These are phyloP conservation scores for Hydrophis major DNA, from an alignment of 2,797 vertebrate genomes.

Conservation along the genomic window DNA sequence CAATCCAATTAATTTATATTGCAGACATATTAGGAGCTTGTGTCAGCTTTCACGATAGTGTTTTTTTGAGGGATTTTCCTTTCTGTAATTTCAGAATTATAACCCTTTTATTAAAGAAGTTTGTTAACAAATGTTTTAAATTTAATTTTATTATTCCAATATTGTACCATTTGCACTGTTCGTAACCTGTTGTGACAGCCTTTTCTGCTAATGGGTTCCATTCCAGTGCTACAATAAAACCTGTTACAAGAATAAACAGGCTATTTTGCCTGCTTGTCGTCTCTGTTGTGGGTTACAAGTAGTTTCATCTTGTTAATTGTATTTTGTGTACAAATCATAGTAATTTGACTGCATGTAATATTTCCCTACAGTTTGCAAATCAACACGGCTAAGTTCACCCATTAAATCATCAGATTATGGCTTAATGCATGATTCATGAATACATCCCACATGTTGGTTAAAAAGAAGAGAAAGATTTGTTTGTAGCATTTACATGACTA, in stretches of 20 bases:
- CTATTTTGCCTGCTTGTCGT: conserved; percentile 16
- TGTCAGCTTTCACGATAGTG: background rate
- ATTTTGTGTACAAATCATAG: background rate
- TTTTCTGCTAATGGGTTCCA: conserved; percentile 55
- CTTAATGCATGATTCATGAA: background rate
- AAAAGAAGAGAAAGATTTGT: background rate
- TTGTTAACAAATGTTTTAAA: background rate
- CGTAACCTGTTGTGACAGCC: conserved; percentile 53
- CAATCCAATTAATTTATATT: background rate
- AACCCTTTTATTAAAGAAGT: background rate
- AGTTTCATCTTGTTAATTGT: background rate
- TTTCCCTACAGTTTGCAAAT: background rate
- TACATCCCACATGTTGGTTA: background rate
- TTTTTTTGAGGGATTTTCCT: background rate
- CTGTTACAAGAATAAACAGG: conserved; percentile 27
- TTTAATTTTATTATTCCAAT: background rate
- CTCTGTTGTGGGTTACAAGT: conserved; percentile 46
- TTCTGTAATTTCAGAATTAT: background rate
- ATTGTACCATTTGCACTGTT: conserved; percentile 37
- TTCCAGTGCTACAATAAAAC: conserved; percentile 71
- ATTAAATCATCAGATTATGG: background rate
- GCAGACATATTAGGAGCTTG: background rate
- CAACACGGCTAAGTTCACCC: background rate
- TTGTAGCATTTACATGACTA: background rate
- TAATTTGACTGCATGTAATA: background rate